These are phyloP conservation scores for Ctenopoma multispine DNA, from an alignment of 2,797 vertebrate genomes.

Conservation along the genomic window DNA sequence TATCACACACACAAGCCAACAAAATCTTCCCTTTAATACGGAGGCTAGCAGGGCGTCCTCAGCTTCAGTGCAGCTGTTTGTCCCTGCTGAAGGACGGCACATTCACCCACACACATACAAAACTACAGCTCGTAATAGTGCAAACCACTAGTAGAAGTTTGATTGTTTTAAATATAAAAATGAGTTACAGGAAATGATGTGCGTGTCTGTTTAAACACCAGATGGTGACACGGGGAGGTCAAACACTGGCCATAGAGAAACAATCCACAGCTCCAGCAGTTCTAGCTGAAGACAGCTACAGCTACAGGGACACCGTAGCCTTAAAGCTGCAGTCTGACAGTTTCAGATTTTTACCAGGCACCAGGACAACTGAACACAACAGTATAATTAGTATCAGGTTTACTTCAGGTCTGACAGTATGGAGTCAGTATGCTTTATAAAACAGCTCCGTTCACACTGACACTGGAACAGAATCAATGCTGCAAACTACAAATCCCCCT, in stretches of 20 bases:
- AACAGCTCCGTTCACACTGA: too few species aligned
- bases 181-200: not conserved
- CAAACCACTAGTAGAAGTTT: not conserved
- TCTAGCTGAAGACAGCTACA: too few species aligned
- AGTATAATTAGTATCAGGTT: not conserved
- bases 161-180: not conserved
- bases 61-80: slow-evolving; percentile 6
- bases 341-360: not conserved
- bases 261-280: too few species aligned
- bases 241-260: too few species aligned
- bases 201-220: not conserved
- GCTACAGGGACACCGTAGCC: too few species aligned
- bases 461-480: too few species aligned
- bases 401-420: not conserved
- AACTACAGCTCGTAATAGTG: slow-evolving; percentile 1
- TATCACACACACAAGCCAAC: slow-evolving; percentile 15
- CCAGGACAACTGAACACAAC: not conserved
- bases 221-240: not conserved
- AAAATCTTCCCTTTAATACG: slow-evolving; percentile 64
- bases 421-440: not conserved
- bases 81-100: slow-evolving; percentile 1
- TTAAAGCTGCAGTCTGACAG: not conserved
- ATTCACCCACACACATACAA: slow-evolving; percentile 1
- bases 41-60: not conserved
- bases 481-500: too few species aligned